Evolutionary conservation across 2,113 vertebrate genomes (phyloP), one percentile per base, ranked within the genome.

Genomic region (Lepisosteus osseus): DNA sequence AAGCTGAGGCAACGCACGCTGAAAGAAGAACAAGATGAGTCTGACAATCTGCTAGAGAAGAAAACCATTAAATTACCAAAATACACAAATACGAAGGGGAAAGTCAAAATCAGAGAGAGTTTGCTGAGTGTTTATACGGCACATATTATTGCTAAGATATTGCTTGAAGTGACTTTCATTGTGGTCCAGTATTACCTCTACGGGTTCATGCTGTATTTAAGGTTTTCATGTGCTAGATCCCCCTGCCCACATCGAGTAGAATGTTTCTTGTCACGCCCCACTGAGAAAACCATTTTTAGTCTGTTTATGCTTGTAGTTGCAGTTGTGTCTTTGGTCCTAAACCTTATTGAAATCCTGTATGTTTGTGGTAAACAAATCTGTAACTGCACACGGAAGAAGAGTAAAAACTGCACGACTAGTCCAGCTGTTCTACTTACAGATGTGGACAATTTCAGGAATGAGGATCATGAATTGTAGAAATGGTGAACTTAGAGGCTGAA

Each of bases 231-330:
- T 82, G 84, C 88, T 0, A 79, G 43, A 73, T 74, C 73, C 9
- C 93, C 93, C 4, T 94, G 93, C 14, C 92, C 92, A 47, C 92
- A 91, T 85, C 91, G 87, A 0, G 93, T 94, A 8, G 90, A 93
- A 82, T 94, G 93, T 76, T 94, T 91, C 84, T 92, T 94, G 88
- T 94, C 93, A 40, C 88, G 92, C 2, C 93, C 93, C 43, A 94
- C 92, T 0, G 93, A 94, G 81, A 94, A 94, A 80, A 93, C 91
- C 78, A 91, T 94, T 84, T 94, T 94, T 76, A 94, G 93, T 74
- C 87, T 94, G 79, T 94, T 94, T 72, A 94, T 94, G 93, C 83
- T 94, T 77, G 89, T 72, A 14, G 88, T 93, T 44, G 86, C 87
- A 11, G 91, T 91, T 71, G 44, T 93, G 17, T 93, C 92, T 2